Evolutionary conservation across 2,888 invertebrate genomes (phyloP), one percentile per base, ranked within the genome.

Genomic region (Sphecodes monilicornis): DNA sequence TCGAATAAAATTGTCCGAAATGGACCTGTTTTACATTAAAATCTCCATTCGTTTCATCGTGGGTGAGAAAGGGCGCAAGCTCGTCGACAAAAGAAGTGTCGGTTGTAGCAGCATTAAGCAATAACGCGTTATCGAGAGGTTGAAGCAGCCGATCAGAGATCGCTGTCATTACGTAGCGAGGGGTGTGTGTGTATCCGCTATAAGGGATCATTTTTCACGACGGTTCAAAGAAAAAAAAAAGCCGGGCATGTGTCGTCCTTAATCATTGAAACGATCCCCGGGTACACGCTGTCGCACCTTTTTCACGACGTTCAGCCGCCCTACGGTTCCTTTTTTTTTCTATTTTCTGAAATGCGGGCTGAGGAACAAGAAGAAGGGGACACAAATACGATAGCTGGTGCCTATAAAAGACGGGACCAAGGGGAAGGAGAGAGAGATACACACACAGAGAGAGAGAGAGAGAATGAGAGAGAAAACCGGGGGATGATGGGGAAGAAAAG

Each of bases 241-340:
- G 46, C 46, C 70, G 73, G 43, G 72, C 66, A 72, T 75, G 80
- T 84, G 80, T 84, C 82, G 79, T 83, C 86, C 78, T 89, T 87
- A 87, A 89, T 90, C 88, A 90, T 88, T 84, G 87, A 89, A 89
- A 90, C 87, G 83, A 84, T 88, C 82, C 57, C 72, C 26, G 18
- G 68, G 50, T 76, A 87, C 74, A 82, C 69, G 66, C 74, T 71
- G 54, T 83, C 71, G 82, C 82, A 76, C 70, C 82, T 76, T 84
- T 76, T 46, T 68, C 74, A 32, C 74, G 46, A 57, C 36, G 41
- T 41, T 76, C 71, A n/a, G n/a, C 57, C 41, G 46, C 39, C 43
- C 13, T n/a, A 41, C 74, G n/a, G 29, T 26, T 3, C 11, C 43
- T 68, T 60, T 39, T 77, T 68, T 81, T 76, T 81, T 76, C 57